Evolutionary conservation across 92 coral and sea anemone species (phyloP), one percentile per base, ranked within the genome.

Genomic region (Porites rus): DNA sequence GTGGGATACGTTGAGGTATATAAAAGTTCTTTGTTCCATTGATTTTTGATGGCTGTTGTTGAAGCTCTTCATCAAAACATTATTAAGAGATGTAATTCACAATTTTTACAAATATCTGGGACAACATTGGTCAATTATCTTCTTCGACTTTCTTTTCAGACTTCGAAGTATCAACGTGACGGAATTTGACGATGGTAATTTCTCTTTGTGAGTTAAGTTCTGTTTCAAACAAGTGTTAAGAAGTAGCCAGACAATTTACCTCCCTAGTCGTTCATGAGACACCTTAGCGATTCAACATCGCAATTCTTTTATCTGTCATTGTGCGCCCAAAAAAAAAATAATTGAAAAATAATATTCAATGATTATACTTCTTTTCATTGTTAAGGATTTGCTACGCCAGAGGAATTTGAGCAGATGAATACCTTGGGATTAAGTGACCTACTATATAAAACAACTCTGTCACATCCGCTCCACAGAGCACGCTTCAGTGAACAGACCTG

Each of bases 401-500:
- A 87, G 21, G 96, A 93, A 68, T 93, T 93, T 58, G 71, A 85
- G 69, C 66, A 59, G 0, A 71, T 93, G 69, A 87, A 93, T 78
- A 74, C 94, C 8, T 58, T 76, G 10, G 96, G 92, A 16, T 65
- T 93, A 11, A 91, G 83, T 51, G 92, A 84, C 50, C 71, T 85
- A 54, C 18, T 95, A 79, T 83, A 85, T 43, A 89, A 82, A 31
- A 82, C 85, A 8, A 87, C 75, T 8, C 62, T 89, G 51, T 81
- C 94, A 4, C 94, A 95, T 79, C 98, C 98, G 13, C 80, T 76
- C 12, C 95, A 95, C 80, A 88, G 95, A 28, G 88, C 94, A 22
- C 89, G 98, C 54, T 92, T 71, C 82, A 95, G 98, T 74, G 94
- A 95, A 21, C 98, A 95, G 86, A 87, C 97, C 0, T 95, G 98